Conservation (phyloP, 2,797 vertebrate species). For the Chaenodraco wilsoni region DNA sequence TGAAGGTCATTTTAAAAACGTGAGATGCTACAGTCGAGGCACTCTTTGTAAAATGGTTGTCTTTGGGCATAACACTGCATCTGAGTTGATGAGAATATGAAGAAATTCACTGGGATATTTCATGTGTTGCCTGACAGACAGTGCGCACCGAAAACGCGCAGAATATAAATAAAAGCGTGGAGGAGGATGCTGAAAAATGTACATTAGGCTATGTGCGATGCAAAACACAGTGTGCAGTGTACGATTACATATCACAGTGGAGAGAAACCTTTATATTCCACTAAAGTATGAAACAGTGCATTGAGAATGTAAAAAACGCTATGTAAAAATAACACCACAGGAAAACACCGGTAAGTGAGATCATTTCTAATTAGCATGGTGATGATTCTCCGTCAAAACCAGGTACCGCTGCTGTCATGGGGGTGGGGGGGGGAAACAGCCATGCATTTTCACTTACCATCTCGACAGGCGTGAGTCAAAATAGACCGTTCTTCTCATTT, state of each 20-base stretch:
- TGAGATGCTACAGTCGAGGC: slow-evolving; percentile 46
- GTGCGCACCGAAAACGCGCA: slow-evolving; percentile 46
- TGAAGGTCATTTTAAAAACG: slow-evolving; percentile 83
- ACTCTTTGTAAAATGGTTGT: slow-evolving; percentile 66
- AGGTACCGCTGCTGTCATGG: slow-evolving; percentile 43
- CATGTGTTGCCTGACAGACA: slow-evolving; percentile 18
- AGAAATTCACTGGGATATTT: slow-evolving; percentile 29
- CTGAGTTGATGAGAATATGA: slow-evolving; percentile 40
- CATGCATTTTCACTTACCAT: slow-evolving; percentile 80
- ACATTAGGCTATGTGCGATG: background rate
- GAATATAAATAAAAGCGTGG: slow-evolving; percentile 37
- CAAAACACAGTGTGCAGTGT: slow-evolving; percentile 22
- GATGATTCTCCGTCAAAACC: slow-evolving; percentile 37
- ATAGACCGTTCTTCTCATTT: slow-evolving; percentile 75
- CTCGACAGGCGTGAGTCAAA: slow-evolving; percentile 77
- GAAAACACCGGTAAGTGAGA: background rate
- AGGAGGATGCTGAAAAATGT: slow-evolving; percentile 28
- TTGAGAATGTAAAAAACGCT: background rate
- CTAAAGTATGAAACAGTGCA: background rate
- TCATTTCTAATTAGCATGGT: slow-evolving; percentile 62
- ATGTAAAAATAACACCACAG: background rate
- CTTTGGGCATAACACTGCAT: slow-evolving; percentile 47
- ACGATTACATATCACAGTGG: slow-evolving; percentile 17
- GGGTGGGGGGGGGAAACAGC: slow-evolving; percentile 13
- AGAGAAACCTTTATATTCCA: background rate